These are phyloP conservation scores for Megaleporinus macrocephalus DNA, from an alignment of 2,113 vertebrate species.

Conservation along the genomic window DNA sequence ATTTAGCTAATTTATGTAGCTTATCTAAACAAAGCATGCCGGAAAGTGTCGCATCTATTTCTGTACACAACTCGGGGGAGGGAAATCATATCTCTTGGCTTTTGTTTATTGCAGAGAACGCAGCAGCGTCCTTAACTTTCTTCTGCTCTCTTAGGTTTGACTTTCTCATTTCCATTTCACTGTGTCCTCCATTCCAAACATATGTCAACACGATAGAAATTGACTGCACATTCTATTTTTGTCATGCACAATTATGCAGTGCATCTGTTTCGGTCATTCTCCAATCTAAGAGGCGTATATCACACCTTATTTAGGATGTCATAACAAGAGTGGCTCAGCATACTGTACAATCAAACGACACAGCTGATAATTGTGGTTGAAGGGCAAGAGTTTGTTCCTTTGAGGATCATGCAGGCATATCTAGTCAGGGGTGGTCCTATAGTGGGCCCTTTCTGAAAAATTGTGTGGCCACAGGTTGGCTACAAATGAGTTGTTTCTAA, in stretches of 20 bases:
- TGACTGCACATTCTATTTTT: slow-evolving; percentile 35
- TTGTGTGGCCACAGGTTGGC: too few species aligned
- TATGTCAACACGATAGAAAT: slow-evolving; percentile 32
- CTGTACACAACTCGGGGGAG: slow-evolving; percentile 36
- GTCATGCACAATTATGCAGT: slow-evolving; percentile 18
- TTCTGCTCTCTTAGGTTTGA: slow-evolving; percentile 26
- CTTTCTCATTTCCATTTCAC: slow-evolving; percentile 30
- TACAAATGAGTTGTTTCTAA: too few species aligned
- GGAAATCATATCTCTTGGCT: slow-evolving; percentile 41
- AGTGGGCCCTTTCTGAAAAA: too few species aligned
- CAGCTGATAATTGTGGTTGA: neutral
- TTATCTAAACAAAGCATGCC: slow-evolving; percentile 42
- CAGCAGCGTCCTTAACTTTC: neutral
- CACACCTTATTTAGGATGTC: slow-evolving; percentile 11
- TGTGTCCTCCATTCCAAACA: slow-evolving; percentile 19
- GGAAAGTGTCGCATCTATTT: slow-evolving; percentile 24
- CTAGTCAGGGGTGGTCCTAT: too few species aligned
- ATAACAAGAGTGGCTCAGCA: neutral
- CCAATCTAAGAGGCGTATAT: slow-evolving; percentile 4
- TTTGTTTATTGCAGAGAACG: slow-evolving; percentile 44
- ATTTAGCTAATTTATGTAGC: slow-evolving; percentile 50
- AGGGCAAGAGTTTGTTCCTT: neutral
- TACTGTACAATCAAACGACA: neutral
- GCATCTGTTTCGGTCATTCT: slow-evolving; percentile 25
- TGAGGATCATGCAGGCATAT: neutral